phyloP scores from a whole-genome alignment of 2,888 invertebrate species.

The Andrena minutula region DNA sequence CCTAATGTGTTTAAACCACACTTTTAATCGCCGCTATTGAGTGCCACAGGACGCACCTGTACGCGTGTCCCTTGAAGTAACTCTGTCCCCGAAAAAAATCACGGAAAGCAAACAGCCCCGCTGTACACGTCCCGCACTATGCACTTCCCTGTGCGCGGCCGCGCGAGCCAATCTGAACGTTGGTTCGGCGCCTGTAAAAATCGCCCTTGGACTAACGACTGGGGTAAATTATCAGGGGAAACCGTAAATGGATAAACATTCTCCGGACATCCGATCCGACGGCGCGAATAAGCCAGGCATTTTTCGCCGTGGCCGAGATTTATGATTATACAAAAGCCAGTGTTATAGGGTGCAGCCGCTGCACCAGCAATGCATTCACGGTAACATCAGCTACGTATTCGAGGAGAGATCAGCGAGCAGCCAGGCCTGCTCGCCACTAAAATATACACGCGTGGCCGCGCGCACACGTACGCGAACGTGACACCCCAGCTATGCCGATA shows the following conservation, averaged over 20 bases:
- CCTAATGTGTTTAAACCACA: too few species aligned
- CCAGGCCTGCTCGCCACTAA: constrained; percentile 35
- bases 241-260: constrained; percentile 65
- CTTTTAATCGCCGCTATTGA: too few species aligned
- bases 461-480: constrained; percentile 28
- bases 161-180: constrained; percentile 10
- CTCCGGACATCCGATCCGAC: constrained; percentile 63
- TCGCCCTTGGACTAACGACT: constrained; percentile 46
- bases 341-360: constrained; percentile 52
- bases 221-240: constrained; percentile 57
- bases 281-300: constrained; percentile 50
- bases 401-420: constrained; percentile 46
- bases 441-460: constrained; percentile 43
- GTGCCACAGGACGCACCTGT: not conserved
- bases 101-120: not conserved
- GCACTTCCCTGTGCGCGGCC: not conserved
- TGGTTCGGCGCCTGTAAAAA: constrained; percentile 21
- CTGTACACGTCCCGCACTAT: not conserved
- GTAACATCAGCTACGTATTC: constrained; percentile 52
- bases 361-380: constrained; percentile 50
- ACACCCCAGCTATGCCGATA: constrained; percentile 63
- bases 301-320: constrained; percentile 53
- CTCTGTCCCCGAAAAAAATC: constrained; percentile 3
- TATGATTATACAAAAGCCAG: constrained; percentile 60
- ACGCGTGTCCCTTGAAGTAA: not conserved